Evolutionary conservation across 2,888 invertebrate genomes (phyloP).

Genomic region (Dorcus parallelipipedus): DNA sequence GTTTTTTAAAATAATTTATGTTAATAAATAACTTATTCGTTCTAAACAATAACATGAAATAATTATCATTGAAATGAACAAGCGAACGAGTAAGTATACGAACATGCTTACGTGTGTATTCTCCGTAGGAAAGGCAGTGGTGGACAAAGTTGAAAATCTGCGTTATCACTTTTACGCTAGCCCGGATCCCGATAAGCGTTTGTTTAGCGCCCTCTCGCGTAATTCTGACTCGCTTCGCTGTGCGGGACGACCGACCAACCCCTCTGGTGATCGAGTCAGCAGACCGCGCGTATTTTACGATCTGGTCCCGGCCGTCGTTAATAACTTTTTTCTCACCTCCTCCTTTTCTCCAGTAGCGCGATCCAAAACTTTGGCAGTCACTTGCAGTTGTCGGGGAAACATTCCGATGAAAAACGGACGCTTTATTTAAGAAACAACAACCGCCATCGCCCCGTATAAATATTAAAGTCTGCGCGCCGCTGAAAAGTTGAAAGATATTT

Average conservation of each 20-base stretch:
- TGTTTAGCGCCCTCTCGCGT: conserved; percentile 26
- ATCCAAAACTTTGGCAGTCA: too few relatives aligned
- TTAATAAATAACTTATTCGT: too few relatives aligned
- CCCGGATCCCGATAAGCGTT: conserved; percentile 27
- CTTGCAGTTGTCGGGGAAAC: conserved; percentile 3
- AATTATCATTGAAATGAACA: too few relatives aligned
- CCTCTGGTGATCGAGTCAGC: conserved; percentile 14
- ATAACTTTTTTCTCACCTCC: conserved; percentile 25
- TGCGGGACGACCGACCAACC: conserved; percentile 19
- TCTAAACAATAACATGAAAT: too few relatives aligned
- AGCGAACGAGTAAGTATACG: too few relatives aligned
- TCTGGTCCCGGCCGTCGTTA: conserved; percentile 21
- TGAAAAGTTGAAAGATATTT: conserved; percentile 17
- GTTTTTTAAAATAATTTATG: too few relatives aligned
- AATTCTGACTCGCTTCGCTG: conserved; percentile 20
- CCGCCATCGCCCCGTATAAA: conserved; percentile 23
- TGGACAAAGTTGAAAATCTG: conserved; percentile 8
- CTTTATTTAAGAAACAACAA: conserved; percentile 26
- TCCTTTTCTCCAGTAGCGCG: too few relatives aligned
- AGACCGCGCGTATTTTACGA: conserved; percentile 22
- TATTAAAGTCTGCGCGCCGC: conserved; percentile 16
- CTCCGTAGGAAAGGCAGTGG: too few relatives aligned
- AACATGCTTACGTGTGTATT: too few relatives aligned
- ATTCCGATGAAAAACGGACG: conserved; percentile 16
- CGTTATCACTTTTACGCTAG: conserved; percentile 32